Evolutionary conservation across 2,113 vertebrate species (phyloP).

Genomic region (Pelmatolapia mariae): DNA sequence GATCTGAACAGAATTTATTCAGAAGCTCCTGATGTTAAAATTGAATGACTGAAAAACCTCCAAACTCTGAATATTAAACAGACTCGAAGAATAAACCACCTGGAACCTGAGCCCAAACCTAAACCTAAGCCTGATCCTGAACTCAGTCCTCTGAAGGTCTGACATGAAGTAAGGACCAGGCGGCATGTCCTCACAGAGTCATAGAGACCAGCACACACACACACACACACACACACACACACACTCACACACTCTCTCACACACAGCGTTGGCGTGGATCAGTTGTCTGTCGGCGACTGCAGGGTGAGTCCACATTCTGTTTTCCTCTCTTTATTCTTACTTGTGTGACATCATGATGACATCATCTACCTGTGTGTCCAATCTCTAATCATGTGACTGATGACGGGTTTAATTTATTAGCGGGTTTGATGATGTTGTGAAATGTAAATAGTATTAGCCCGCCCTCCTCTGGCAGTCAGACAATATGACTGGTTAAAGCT

Average conservation of each 20-base stretch:
- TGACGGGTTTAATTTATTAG: background rate
- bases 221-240: constrained; percentile 3
- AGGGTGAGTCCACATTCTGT: constrained; percentile 6
- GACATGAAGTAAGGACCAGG: background rate
- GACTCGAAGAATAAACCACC: background rate
- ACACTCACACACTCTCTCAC: background rate
- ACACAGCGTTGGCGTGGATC: background rate
- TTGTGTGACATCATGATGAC: constrained; percentile 4
- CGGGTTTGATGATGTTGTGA: background rate
- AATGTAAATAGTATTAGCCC: background rate
- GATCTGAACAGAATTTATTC: background rate
- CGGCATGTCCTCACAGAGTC: background rate
- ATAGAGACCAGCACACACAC: background rate
- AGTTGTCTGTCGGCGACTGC: background rate
- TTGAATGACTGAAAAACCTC: background rate
- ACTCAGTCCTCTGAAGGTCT: background rate
- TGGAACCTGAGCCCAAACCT: background rate
- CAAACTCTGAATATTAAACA: background rate
- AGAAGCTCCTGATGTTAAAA: background rate
- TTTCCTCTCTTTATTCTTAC: background rate
- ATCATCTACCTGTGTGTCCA: background rate
- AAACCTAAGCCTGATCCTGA: background rate
- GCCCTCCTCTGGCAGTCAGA: background rate
- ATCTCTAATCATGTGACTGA: background rate
- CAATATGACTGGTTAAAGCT: background rate